Evolutionary conservation across 1,140 invertebrate species (phyloP).

Genomic region (Microvelia longipes): DNA sequence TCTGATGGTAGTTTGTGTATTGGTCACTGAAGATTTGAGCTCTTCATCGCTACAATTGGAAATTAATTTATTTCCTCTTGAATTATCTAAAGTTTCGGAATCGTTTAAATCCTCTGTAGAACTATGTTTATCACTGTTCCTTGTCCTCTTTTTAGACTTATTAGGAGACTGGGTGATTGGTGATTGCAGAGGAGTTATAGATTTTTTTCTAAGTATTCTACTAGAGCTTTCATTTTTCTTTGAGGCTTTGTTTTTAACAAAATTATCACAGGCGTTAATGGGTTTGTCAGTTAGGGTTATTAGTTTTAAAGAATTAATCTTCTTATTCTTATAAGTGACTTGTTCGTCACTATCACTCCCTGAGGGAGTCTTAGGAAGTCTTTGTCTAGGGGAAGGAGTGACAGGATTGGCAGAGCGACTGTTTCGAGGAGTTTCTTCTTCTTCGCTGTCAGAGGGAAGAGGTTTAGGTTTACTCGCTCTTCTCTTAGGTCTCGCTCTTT

Average conservation of each 20-base stretch:
- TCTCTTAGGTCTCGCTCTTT: conserved; percentile 3
- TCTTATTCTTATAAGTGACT: neutral
- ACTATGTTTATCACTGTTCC: neutral
- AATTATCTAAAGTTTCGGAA: too few relatives aligned
- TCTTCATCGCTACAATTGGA: neutral
- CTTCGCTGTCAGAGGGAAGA: conserved; percentile 8
- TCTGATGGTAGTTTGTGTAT: neutral
- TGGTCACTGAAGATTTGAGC: neutral
- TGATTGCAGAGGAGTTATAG: too few relatives aligned
- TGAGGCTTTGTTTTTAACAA: neutral
- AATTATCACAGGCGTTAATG: neutral
- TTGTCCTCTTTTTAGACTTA: neutral
- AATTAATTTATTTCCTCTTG: too few relatives aligned
- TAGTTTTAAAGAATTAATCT: too few relatives aligned
- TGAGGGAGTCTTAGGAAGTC: conserved; percentile 10
- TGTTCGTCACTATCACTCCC: conserved; percentile 12
- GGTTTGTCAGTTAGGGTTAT: too few relatives aligned
- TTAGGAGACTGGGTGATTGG: too few relatives aligned
- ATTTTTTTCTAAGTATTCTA: neutral
- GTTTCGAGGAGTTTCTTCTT: neutral
- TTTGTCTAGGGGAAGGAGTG: conserved; percentile 4
- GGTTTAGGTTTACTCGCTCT: neutral
- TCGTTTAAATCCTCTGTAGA: neutral
- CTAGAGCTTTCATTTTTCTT: neutral
- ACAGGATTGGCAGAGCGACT: neutral